Evolutionary conservation across 2,797 vertebrate species (phyloP), one percentile per base, ranked within the genome.

Genomic region (Scolopax rusticola): DNA sequence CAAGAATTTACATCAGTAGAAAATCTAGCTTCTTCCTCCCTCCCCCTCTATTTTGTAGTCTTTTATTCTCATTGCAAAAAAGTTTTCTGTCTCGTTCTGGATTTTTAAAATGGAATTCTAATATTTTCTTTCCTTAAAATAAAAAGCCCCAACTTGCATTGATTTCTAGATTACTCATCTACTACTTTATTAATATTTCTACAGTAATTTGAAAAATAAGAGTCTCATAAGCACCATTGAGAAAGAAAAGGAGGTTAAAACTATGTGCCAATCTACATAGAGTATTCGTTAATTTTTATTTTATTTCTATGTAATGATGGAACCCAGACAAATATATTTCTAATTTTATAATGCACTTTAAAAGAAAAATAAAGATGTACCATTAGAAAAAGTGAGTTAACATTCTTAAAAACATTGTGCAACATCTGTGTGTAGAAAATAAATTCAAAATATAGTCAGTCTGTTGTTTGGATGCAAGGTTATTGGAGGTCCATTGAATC

Each of bases 21-120:
- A 69, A 77, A 2, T 12, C 19, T 0, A 14, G 3, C 4, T 59
- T 28, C 28, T 17, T 53, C 15, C 15, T 15, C 25, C 15, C 50
- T 15, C 27, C 25, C 20, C 19, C 9, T 16, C 50, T 8, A 47
- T 53, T 53, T 30, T 53, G 51, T 18, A 21, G 14, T 32, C 20
- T 68, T 60, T 43, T 2, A 20, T 48, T 61, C 15, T 67, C 8
- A 20, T 30, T 28, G 16, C 4, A 64, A 54, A 69, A 40, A 12
- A 1, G 0, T 53, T 51, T 84, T 60, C 32, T 33, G 2, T 27
- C 30, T 18, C 3, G 38, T 14, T n/a, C 15, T n/a, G 33, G 3
- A 45, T 18, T 74, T 86, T 83, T 38, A 0, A 9, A 65, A 48
- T n/a, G 7, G 7, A 50, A 64, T 47, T 53, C 9, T 38, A 60